Evolutionary conservation across 2,888 invertebrate species (phyloP), one percentile per base, ranked within the genome.

Genomic region (Mylabris sibirica): DNA sequence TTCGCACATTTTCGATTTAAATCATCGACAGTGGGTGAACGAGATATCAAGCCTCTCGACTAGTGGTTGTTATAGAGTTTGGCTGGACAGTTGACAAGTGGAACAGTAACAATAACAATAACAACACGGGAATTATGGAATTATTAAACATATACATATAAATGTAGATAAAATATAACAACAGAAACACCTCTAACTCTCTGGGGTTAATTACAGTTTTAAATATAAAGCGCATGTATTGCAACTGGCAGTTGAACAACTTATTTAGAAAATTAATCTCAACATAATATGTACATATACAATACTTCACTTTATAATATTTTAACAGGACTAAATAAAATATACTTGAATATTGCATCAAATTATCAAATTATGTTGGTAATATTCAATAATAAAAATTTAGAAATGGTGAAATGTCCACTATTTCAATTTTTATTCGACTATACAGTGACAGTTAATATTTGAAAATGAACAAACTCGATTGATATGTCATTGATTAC

Each of bases 181-280:
- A 79, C 71, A 72, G 72, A 75, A 75, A 49, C 49, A 49, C 49
- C 49, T 49, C 17, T 11, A 49, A 20, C 20, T 49, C 75, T 77
- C 74, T 75, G 68, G 72, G 78, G 81, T 81, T 81, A 81, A 81
- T 81, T 80, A 80, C 80, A 75, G 79, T 80, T 81, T 81, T 79
- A 81, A 81, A 82, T 80, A 80, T 81, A 78, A 77, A 78, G 79
- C 75, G 77, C 20, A 20, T 69, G 74, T 74, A 70, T 77, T 81
- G 81, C 78, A 74, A 78, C 77, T 81, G 82, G 80, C 81, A 81
- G 79, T 78, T 78, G 75, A 81, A 81, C 78, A 77, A 79, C 77
- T 80, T 79, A 76, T 77, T 79, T 78, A 76, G 49, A 76, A 72
- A 78, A 80, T 80, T 80, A 79, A 79, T 78, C 76, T 74, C 64